phyloP scores from a whole-genome alignment of 1,140 invertebrate species.

The Gryon sp. region DNA sequence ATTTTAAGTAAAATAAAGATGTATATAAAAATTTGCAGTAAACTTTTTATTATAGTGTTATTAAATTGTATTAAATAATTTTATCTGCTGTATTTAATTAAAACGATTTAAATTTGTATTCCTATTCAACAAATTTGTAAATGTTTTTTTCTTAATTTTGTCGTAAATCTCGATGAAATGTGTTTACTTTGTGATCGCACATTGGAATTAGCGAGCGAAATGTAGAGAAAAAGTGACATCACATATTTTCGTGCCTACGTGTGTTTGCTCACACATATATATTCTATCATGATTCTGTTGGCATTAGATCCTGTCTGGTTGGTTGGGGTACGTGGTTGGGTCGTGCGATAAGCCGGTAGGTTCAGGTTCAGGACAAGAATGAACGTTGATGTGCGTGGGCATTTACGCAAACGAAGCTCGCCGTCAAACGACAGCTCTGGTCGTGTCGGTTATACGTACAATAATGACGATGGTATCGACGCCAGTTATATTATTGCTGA shows the following conservation, averaged over 20 bases:
- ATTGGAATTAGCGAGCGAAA: too few species aligned
- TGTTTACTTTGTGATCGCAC: too few species aligned
- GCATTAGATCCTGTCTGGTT: slow-evolving; percentile 47
- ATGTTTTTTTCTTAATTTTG: too few species aligned
- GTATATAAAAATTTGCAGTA: too few species aligned
- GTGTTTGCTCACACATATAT: slow-evolving; percentile 13
- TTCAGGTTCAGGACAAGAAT: slow-evolving; percentile 56
- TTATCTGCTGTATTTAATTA: too few species aligned
- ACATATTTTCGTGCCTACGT: slow-evolving; percentile 26
- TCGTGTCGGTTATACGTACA: slow-evolving; percentile 37
- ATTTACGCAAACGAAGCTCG: slow-evolving; percentile 58
- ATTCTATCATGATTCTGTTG: slow-evolving; percentile 43
- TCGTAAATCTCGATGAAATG: too few species aligned
- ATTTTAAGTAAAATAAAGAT: too few species aligned
- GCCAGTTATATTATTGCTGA: slow-evolving; percentile 49
- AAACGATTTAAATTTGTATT: too few species aligned
- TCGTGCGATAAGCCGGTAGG: slow-evolving; percentile 40
- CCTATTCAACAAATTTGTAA: too few species aligned
- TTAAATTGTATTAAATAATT: too few species aligned
- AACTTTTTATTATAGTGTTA: too few species aligned
- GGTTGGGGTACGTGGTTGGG: slow-evolving; percentile 17
- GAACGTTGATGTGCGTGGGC: slow-evolving; percentile 52
- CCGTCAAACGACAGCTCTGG: slow-evolving; percentile 27
- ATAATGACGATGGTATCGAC: slow-evolving; percentile 45
- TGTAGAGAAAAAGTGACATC: slow-evolving; percentile 14